Conservation (phyloP, 1,140 invertebrate genomes). For the Piezodorus guildinii region DNA sequence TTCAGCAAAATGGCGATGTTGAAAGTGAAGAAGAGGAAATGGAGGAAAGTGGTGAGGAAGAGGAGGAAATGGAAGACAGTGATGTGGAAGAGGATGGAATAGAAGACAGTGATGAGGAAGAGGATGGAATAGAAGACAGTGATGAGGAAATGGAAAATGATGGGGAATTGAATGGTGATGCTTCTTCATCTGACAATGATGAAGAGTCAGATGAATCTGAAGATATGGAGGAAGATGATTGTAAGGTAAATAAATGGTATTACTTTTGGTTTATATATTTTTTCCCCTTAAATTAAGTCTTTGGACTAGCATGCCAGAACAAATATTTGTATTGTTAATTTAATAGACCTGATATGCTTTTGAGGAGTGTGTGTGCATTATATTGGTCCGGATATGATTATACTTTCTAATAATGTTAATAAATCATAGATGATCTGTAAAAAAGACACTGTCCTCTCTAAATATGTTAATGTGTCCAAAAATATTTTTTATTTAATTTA, state of each 20-base stretch:
- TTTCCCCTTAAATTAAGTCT: not conserved
- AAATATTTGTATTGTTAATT: too few species aligned
- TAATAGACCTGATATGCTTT: too few species aligned
- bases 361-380: too few species aligned
- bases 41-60: not conserved
- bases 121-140: not conserved
- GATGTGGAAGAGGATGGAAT: slow-evolving; percentile 26
- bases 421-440: too few species aligned
- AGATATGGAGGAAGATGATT: slow-evolving; percentile 34
- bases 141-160: slow-evolving; percentile 27
- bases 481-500: too few species aligned
- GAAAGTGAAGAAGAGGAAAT: slow-evolving; percentile 24
- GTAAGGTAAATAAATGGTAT: slow-evolving; percentile 31
- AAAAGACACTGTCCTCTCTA: too few species aligned
- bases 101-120: not conserved
- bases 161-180: slow-evolving; percentile 23
- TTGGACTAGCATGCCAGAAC: not conserved
- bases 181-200: slow-evolving; percentile 24
- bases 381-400: too few species aligned
- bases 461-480: too few species aligned
- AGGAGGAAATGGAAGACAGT: not conserved
- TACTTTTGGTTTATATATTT: not conserved
- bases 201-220: slow-evolving; percentile 31
- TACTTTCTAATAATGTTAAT: too few species aligned
- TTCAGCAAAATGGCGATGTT: too few species aligned